Base-by-base conservation (phyloP, 1,140 invertebrate species). In the Atta cephalotes region DNA sequence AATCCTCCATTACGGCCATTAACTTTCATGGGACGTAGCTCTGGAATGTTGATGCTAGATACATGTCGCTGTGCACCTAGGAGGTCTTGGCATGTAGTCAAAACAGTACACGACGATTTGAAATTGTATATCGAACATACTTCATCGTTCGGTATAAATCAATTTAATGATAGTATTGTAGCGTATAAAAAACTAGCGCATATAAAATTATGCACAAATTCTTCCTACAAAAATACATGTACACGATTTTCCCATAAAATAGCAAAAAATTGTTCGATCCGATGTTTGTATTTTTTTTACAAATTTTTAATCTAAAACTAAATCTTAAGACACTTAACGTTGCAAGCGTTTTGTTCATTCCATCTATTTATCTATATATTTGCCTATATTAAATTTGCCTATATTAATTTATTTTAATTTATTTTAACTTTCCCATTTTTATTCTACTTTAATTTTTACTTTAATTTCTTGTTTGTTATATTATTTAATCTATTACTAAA, bases 11-110 rank as follows among this genome's bases (percentile, higher is more conserved):
- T 72, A 81, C 78, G 71, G 58, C 65, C 86, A 86, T 90, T 90
- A 90, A 90, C 84, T 90, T 84, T 88, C 63, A 90, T 74, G 89
- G 89, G 78, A 82, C 89, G 12, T 66, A 74, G 81, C 88, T 81
- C 65, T 65, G 89, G 89, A 86, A 90, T 88, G 86, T 63, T 76
- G 79, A 62, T 68, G 86, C 31, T 87, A 89, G 86, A 88, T 88
- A 63, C 62, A n/a, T 70, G 49, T 68, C 35, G 49, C 85, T 16
- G 18, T 72, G 70, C 63, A 21, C 31, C 16, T 25, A 66, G 49
- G 56, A 78, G 60, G 18, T 70, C 65, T 70, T 70, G 65, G 14
- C 65, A 14, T 58, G 65, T 74, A 60, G 18, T 74, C 56, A 56
- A 84, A 60, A 74, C 56, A 56, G 25, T 62, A 62, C 62, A 72